Evolutionary conservation across 2,797 vertebrate genomes (phyloP).

Genomic region (Sarcoramphus papa): DNA sequence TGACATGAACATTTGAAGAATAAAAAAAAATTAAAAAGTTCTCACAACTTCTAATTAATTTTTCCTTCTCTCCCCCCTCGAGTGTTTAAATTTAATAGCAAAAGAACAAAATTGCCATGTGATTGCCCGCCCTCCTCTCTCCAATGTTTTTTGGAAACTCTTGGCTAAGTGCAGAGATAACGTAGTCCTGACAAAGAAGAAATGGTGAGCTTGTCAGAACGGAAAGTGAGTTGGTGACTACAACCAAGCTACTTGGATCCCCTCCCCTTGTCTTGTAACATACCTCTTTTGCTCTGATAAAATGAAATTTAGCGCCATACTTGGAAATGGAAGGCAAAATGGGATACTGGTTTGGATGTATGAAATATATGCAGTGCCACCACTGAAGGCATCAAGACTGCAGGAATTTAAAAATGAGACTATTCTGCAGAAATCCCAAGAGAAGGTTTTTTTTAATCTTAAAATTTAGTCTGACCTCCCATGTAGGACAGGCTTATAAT

Average conservation of each 20-base stretch:
- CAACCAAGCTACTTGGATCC: background rate
- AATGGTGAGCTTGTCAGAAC: background rate
- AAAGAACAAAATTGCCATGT: background rate
- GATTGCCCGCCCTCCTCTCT: background rate
- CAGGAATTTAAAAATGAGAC: background rate
- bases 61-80: rapidly evolving
- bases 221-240: background rate
- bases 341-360: background rate
- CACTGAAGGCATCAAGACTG: background rate
- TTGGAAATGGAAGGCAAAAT: background rate
- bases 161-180: background rate
- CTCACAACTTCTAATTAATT: background rate
- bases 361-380: background rate
- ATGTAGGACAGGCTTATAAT: background rate
- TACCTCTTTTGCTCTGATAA: background rate
- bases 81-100: background rate
- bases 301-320: background rate
- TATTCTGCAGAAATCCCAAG: background rate
- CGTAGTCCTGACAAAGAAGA: background rate
- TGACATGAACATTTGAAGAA: background rate
- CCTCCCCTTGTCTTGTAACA: background rate
- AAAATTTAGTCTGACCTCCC: background rate
- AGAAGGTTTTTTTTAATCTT: background rate
- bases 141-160: background rate
- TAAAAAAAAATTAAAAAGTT: background rate